phyloP scores from a whole-genome alignment of 1,140 invertebrate species.

The Aphis gossypii region DNA sequence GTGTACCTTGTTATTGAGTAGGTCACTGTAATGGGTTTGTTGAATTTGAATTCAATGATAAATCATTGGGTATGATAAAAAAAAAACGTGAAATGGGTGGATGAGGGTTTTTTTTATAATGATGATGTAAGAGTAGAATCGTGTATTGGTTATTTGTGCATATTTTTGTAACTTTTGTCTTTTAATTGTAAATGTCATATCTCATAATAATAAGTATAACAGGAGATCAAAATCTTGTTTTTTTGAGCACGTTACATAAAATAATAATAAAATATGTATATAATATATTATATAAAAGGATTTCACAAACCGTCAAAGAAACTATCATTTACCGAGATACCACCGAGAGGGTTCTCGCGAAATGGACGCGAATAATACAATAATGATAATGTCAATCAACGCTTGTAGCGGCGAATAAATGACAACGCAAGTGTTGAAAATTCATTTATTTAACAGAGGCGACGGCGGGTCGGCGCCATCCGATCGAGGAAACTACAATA shows the following conservation, averaged over 20 bases:
- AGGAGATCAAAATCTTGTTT: not conserved
- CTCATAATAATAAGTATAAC: not conserved
- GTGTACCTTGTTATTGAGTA: not conserved
- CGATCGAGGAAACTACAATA: not conserved
- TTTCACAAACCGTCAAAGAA: not conserved
- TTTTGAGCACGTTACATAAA: not conserved
- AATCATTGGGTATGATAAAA: not conserved
- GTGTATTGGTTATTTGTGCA: not conserved
- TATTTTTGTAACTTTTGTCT: not conserved
- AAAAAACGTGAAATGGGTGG: not conserved
- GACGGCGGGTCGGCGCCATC: not conserved
- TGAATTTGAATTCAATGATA: not conserved
- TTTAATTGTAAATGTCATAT: not conserved
- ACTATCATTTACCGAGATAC: conserved; percentile 9
- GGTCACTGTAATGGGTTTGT: not conserved
- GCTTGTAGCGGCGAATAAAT: not conserved
- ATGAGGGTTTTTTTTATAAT: not conserved
- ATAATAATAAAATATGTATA: too few species aligned
- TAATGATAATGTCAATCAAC: conserved; percentile 40
- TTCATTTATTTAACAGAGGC: not conserved
- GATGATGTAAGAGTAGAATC: not conserved
- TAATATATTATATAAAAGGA: not conserved
- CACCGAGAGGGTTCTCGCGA: not conserved
- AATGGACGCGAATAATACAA: conserved; percentile 17
- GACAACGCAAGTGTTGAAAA: not conserved